Base-by-base conservation (phyloP, 2,888 invertebrate species). In the Noctua fimbriata region DNA sequence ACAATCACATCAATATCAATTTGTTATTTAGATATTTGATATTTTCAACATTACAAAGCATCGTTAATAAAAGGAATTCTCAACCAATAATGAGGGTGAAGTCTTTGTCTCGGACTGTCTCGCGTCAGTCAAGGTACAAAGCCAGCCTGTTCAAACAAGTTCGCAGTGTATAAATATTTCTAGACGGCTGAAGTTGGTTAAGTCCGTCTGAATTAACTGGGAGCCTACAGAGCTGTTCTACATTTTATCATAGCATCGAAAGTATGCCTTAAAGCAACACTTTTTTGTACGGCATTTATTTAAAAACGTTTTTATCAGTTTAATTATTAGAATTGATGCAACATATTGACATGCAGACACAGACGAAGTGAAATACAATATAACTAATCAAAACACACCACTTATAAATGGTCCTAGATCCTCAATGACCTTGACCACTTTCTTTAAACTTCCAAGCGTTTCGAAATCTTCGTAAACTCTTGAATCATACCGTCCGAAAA, bases 81-180 rank as follows among this genome's bases (percentile, higher is more conserved):
- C 28, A 44, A 28, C 4, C 9, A 74, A 58, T 65, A 70, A 79
- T 44, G 18, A 71, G 28, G 24, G 7, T 12, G n/a, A 74, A 74
- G 70, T 74, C 55, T 67, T 32, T 16, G 67, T 55, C 49, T 36
- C 3, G 65, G 66, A 18, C 47, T 77, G 85, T 77, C 74, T 63
- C 55, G 21, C 66, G 82, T 82, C 86, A 77, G 65, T 82, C 82
- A 75, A 9, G 72, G n/a, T 52, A 72, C 78, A 70, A 78, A 81
- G 81, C 70, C 66, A 28, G 71, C 28, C 47, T 41, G n/a, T 24
- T 66, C 67, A 28, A 58, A 36, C 32, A 60, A 74, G 52, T 66
- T 70, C 4, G 41, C 49, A 32, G 55, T 16, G 14, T 76, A 65
- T 76, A 28, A 24, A 52, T 81, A 58, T 58, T 76, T 47, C 36